Base-by-base conservation (phyloP, 2,797 vertebrate genomes). In the Tachyglossus aculeatus region DNA sequence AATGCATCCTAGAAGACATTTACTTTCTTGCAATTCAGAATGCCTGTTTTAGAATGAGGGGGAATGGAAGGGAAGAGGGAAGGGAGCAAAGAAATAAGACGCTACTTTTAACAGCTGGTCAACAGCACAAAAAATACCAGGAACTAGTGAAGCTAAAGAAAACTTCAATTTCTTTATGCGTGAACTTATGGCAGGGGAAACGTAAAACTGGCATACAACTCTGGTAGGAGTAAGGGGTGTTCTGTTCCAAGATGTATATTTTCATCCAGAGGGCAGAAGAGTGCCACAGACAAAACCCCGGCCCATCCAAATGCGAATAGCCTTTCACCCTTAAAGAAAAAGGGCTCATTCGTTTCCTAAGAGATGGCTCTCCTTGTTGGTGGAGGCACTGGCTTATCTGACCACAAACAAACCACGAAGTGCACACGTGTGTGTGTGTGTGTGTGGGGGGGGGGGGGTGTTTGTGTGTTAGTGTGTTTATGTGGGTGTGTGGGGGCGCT, bases 311-410 rank as follows among this genome's bases (percentile, higher is more conserved):
- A 63, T 61, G 18, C 51, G 60, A 66, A 77, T 22, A 64, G 61
- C 58, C 37, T 36, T 58, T 68, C 79, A 60, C 66, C 72, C 71
- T 67, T 65, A 52, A 44, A 63, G 70, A 61, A 58, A 36, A 37
- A n/a, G n/a, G n/a, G n/a, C n/a, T n/a, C n/a, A n/a, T n/a, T n/a
- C n/a, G n/a, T n/a, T n/a, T n/a, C n/a, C n/a, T 21, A 18, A 34
- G 43, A 53, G 59, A 56, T 5, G 7, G 61, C 37, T 18, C 60
- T 67, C 57, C 61, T 68, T 38, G 43, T 57, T 71, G 71, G 53
- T 40, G 41, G 31, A 81, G 31, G 53, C 47, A 48, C 61, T 52
- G 27, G 13, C 27, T 36, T n/a, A 27, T 22, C 31, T 24, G 21
- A 21, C 50, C 32, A 39, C 31, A 41, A 41, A 33, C 7, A 48